phyloP scores from a whole-genome alignment of 2,113 vertebrate genomes.

The Petrocephalus microphthalmus region DNA sequence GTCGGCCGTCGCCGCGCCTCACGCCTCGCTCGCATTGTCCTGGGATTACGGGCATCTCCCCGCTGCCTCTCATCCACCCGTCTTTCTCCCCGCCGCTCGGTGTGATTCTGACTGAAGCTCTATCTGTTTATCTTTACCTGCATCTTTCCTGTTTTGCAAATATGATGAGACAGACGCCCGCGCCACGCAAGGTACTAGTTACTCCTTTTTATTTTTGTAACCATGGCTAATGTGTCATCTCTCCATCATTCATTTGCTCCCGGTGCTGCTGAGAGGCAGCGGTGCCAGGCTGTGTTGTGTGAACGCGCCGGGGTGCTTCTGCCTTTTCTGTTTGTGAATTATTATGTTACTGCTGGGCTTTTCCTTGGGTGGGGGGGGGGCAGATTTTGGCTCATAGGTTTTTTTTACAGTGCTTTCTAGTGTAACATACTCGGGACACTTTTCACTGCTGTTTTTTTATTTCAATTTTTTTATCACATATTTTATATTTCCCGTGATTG shows the following conservation, averaged over 20 bases:
- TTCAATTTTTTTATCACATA: neutral
- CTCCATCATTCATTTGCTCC: neutral
- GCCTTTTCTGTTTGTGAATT: neutral
- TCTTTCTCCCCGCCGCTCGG: neutral
- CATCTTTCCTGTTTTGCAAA: neutral
- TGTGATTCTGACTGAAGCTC: conserved; percentile 11
- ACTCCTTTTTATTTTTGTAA: neutral
- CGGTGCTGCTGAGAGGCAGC: neutral
- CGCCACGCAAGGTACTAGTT: conserved; percentile 16
- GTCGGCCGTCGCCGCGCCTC: neutral
- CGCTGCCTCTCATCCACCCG: neutral
- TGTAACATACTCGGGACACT: neutral
- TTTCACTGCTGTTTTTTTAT: neutral
- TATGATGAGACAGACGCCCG: conserved; percentile 21
- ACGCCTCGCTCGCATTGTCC: neutral
- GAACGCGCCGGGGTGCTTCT: neutral
- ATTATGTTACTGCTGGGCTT: neutral
- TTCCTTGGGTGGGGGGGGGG: neutral
- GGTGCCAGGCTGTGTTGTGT: neutral
- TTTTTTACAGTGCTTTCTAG: neutral
- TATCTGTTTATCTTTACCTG: conserved; percentile 9
- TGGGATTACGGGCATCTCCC: neutral
- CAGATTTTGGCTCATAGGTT: neutral
- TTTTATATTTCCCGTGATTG: neutral
- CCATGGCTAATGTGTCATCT: neutral